phyloP scores from a whole-genome alignment of 2,113 vertebrate species.

The Trachemys scripta region DNA sequence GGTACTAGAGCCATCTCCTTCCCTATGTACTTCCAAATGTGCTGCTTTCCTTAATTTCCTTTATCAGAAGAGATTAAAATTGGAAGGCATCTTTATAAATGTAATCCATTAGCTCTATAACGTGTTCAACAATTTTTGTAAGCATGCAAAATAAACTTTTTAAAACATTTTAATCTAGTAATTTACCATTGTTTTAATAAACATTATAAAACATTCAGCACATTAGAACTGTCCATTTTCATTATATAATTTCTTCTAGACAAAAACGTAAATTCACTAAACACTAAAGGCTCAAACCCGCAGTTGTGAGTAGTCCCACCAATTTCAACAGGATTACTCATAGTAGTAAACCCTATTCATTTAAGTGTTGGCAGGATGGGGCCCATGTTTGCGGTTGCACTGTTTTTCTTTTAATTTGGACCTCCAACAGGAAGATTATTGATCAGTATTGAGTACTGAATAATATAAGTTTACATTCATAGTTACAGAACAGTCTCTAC shows the following conservation, averaged over 20 bases:
- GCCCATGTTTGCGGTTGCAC: not conserved
- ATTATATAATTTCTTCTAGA: not conserved
- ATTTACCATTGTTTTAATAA: not conserved
- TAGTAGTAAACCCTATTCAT: not conserved
- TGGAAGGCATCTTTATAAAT: conserved; percentile 73
- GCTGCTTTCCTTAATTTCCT: conserved; percentile 99
- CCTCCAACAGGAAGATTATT: not conserved
- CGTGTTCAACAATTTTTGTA: conserved; percentile 45
- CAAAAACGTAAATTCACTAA: not conserved
- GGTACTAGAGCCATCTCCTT: conserved; percentile 99
- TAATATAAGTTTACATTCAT: not conserved
- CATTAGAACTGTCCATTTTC: not conserved
- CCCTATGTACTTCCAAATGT: conserved; percentile 98
- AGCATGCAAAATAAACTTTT: conserved; percentile 62
- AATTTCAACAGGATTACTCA: not conserved
- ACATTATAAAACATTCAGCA: conserved; percentile 8
- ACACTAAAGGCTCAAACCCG: not conserved
- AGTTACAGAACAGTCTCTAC: not conserved
- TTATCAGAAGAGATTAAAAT: conserved; percentile 90
- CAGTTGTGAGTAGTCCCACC: not conserved
- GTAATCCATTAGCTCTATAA: conserved; percentile 61
- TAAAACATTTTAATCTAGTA: conserved; percentile 12
- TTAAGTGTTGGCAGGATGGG: not conserved
- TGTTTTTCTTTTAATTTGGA: not conserved
- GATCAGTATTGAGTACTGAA: not conserved